Percentiles rank a stretch among this genome's conserved stretches.
Conservation (phyloP, 2,113 vertebrate species). For the Cardinalis cardinalis region DNA sequence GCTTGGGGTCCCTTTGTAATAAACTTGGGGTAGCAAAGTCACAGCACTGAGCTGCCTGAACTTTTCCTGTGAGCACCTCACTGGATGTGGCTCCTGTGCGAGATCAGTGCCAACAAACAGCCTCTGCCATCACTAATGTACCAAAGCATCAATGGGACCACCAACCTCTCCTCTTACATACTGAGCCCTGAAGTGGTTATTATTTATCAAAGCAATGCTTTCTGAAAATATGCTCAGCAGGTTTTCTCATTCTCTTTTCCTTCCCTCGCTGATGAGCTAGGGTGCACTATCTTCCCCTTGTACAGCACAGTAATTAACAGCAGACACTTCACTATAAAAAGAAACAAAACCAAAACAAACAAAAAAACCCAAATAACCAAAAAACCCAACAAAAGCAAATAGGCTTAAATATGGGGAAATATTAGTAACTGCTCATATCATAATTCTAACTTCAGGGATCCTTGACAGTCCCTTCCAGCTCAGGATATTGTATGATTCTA, state of each 20-base stretch:
- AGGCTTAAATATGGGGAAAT: neutral
- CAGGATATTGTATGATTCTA: neutral
- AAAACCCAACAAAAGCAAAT: neutral
- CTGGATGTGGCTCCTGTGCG: neutral
- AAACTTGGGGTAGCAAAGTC: neutral
- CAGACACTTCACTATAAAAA: neutral
- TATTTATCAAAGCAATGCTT: conserved; percentile 30
- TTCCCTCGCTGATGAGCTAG: neutral
- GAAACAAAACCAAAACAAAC: neutral
- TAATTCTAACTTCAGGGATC: neutral
- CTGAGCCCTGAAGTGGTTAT: conserved; percentile 5
- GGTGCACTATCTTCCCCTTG: neutral
- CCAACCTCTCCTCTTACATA: neutral
- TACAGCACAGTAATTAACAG: neutral
- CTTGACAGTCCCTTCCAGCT: neutral
- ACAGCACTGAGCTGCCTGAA: neutral
- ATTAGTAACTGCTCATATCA: neutral
- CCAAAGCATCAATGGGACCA: neutral
- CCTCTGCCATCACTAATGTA: neutral
- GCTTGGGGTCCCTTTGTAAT: neutral
- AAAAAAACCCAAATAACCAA: neutral
- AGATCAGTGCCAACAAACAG: neutral
- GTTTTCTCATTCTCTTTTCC: conserved; percentile 3
- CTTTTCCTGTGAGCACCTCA: neutral
- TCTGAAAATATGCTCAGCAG: neutral